Percentiles rank a stretch among this genome's conserved stretches.
phyloP scores from a whole-genome alignment of 2,888 invertebrate genomes.

The Anagyrus pseudococci region DNA sequence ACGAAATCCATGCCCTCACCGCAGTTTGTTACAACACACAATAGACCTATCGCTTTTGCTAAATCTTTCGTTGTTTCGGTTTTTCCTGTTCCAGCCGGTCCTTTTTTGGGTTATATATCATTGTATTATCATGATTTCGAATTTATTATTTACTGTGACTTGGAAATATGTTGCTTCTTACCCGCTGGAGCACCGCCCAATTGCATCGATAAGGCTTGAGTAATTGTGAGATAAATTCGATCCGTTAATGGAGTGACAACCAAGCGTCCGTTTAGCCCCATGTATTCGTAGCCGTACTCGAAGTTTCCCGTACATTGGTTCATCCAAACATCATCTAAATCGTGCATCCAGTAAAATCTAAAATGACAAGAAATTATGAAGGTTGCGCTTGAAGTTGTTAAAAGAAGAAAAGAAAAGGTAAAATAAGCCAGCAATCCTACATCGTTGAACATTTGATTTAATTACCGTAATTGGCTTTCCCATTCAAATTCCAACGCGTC shows the following conservation, averaged over 20 bases:
- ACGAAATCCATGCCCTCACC: slow-evolving; percentile 93
- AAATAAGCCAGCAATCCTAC: background rate
- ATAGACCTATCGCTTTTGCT: slow-evolving; percentile 84
- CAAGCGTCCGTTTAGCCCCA: slow-evolving; percentile 90
- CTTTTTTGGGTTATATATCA: too few species aligned
- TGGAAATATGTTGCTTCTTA: too few species aligned
- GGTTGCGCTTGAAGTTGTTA: too few species aligned
- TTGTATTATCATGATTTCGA: too few species aligned
- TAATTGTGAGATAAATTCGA: slow-evolving; percentile 90
- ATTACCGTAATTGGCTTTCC: slow-evolving; percentile 84
- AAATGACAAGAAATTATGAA: too few species aligned
- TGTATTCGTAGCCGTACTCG: slow-evolving; percentile 94
- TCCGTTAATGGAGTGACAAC: slow-evolving; percentile 94
- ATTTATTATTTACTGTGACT: too few species aligned
- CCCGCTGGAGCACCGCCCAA: slow-evolving; percentile 91
- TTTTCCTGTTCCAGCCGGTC: slow-evolving; percentile 85
- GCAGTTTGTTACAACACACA: slow-evolving; percentile 89
- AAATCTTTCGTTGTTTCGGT: slow-evolving; percentile 92
- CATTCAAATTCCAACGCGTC: slow-evolving; percentile 89
- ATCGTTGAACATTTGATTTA: background rate
- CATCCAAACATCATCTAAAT: slow-evolving; percentile 80
- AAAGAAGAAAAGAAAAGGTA: too few species aligned
- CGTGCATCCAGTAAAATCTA: slow-evolving; percentile 85
- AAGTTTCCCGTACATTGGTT: slow-evolving; percentile 87
- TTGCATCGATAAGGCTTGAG: slow-evolving; percentile 90